Conservation (phyloP, 1,140 invertebrate genomes). For the Nixonia krombeini region DNA sequence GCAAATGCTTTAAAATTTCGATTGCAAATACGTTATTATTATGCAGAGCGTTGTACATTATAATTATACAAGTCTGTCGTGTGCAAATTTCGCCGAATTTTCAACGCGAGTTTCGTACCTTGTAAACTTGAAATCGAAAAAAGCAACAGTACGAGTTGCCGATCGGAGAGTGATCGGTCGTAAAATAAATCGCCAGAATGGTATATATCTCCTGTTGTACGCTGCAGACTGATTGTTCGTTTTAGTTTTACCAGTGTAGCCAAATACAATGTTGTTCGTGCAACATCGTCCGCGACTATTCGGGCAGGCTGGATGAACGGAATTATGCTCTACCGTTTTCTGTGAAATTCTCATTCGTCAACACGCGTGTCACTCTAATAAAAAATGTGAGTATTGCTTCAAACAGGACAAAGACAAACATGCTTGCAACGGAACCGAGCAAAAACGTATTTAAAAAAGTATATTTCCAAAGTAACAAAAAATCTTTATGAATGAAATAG, state of each 20-base stretch:
- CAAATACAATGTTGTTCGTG: conserved; percentile 1
- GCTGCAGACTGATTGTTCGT: conserved; percentile 9
- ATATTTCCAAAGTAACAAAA: too few relatives aligned
- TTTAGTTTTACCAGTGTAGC: conserved; percentile 5
- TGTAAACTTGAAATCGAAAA: conserved; percentile 20
- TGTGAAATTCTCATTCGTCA: background rate
- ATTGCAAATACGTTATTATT: too few relatives aligned
- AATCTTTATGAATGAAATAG: too few relatives aligned
- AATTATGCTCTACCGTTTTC: background rate
- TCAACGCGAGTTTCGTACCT: conserved; percentile 20
- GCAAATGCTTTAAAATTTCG: too few relatives aligned
- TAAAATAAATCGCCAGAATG: conserved; percentile 25
- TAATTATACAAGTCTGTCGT: conserved; percentile 17
- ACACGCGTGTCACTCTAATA: background rate
- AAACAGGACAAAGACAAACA: too few relatives aligned
- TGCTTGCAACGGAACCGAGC: too few relatives aligned
- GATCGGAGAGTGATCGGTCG: conserved; percentile 15
- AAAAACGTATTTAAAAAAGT: too few relatives aligned
- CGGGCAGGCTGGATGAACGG: background rate
- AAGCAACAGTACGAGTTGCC: conserved; percentile 7
- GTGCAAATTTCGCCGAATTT: conserved; percentile 21
- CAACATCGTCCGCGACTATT: too few relatives aligned
- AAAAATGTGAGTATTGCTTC: too few relatives aligned
- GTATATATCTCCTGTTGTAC: conserved; percentile 4
- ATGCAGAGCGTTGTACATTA: background rate